Conservation (phyloP, 2,797 vertebrate species). For the Chrysocyon brachyurus region DNA sequence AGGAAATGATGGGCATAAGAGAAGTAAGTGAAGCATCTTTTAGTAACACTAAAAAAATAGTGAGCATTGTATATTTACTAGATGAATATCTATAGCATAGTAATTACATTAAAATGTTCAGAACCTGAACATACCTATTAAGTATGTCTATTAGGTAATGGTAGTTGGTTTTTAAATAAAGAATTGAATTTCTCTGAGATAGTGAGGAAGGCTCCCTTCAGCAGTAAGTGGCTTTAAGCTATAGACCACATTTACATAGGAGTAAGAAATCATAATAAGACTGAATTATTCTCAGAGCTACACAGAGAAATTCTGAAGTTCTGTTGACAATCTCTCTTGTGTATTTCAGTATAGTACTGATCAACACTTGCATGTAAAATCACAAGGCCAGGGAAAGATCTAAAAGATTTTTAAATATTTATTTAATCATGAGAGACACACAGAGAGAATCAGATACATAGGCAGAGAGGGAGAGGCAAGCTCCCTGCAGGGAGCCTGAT, state of each 20-base stretch:
- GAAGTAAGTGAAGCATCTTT: conserved; percentile 2
- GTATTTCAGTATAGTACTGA: background rate
- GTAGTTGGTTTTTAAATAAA: background rate
- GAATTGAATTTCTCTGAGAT: conserved; percentile 2
- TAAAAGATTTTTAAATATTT: background rate
- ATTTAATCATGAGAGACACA: too few species aligned
- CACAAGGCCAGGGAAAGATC: background rate
- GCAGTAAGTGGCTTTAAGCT: conserved; percentile 2
- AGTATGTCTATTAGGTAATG: background rate
- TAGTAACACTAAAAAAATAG: background rate
- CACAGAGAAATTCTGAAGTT: background rate
- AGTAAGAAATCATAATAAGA: background rate
- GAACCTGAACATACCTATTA: conserved; percentile 27
- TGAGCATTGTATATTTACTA: background rate
- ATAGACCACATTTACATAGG: background rate
- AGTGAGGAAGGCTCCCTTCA: background rate
- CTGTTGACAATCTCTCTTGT: background rate
- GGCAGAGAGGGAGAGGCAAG: too few species aligned
- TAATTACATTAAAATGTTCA: background rate
- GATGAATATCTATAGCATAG: background rate
- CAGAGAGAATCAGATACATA: too few species aligned
- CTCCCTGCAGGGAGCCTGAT: too few species aligned
- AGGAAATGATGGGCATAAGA: background rate
- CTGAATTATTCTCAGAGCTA: conserved; percentile 29
- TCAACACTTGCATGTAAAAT: background rate